Evolutionary conservation across 1,140 invertebrate genomes (phyloP).

Genomic region (Drosophila azteca): DNA sequence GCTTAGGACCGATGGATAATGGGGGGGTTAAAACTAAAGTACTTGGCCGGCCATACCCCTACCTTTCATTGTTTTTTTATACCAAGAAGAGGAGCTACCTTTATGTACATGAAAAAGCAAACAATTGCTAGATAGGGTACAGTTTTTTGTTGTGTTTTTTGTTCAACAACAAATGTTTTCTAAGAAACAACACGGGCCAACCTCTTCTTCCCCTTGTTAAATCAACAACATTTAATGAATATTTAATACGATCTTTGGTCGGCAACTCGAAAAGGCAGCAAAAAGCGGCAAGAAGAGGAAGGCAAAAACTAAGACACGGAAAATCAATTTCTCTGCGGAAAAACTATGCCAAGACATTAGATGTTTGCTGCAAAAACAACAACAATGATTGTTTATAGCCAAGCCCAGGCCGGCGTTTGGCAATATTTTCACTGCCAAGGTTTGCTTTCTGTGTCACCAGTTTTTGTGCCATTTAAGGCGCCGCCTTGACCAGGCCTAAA

Average conservation of each 20-base stretch:
- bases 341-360: slow-evolving; percentile 45
- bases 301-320: slow-evolving; percentile 4
- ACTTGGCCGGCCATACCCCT: no score
- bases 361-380: slow-evolving; percentile 15
- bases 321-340: slow-evolving; percentile 40
- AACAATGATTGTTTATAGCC: slow-evolving; percentile 23
- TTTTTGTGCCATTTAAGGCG: slow-evolving; percentile 52
- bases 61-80: no score
- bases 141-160: no score
- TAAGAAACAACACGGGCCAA: not conserved
- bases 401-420: slow-evolving; percentile 34
- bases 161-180: no score
- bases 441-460: slow-evolving; percentile 50
- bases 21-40: no score
- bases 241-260: slow-evolving; percentile 8
- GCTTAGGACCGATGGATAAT: no score
- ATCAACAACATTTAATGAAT: slow-evolving; percentile 23
- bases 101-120: no score
- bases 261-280: slow-evolving; percentile 2
- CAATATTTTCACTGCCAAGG: slow-evolving; percentile 60
- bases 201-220: slow-evolving; percentile 17
- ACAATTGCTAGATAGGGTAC: no score
- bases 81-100: no score
- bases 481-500: slow-evolving; percentile 26
- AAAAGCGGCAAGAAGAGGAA: not conserved